Base-by-base conservation (phyloP, 1,140 invertebrate genomes). In the Trachymyrmex cornetzi region DNA sequence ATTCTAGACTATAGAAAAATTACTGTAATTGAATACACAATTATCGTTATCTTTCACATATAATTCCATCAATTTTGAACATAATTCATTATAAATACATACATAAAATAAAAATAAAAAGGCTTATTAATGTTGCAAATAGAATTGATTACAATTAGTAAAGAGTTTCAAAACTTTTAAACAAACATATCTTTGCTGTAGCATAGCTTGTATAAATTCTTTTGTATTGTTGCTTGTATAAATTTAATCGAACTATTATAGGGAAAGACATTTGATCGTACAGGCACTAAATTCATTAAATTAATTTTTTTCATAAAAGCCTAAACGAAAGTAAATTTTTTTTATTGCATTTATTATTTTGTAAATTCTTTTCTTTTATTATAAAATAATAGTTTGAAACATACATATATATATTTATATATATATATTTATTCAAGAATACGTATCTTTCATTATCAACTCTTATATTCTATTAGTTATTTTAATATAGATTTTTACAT, bases 21-120 rank as follows among this genome's bases (percentile, higher is more conserved):
- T 66, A 85, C 1, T 67, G 16, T 81, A 82, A 55, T n/a, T 74
- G n/a, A 66, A 64, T 57, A 74, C 30, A 87, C 30, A 87, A 74
- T 84, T 66, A 72, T 63, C 22, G 34, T 66, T 66, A 87, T 53
- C 16, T 63, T 64, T 74, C 27, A 82, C 24, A 50, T 64, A 82
- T 71, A 87, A 89, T 89, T 90, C 67, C 59, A 63, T 67, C 30
- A 82, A 66, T 84, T 90, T 90, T 61, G 44, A 84, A 11, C 9
- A 30, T 30, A 86, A 53, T 38, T 77, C 16, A 64, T 66, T 55
- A 71, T 77, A 77, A 71, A 72, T 57, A 44, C 48, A 53, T 53
- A 81, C 34, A 53, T 53, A 81, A 74, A 63, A 67, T 66, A 48
- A 87, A 61, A 87, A 75, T 30, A 71, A 16, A 64, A 69, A 55